Percentiles rank a stretch among this genome's conserved stretches.
These are phyloP conservation scores for Metallyticus violacea DNA, from an alignment of 2,888 invertebrate species.

Conservation along the genomic window DNA sequence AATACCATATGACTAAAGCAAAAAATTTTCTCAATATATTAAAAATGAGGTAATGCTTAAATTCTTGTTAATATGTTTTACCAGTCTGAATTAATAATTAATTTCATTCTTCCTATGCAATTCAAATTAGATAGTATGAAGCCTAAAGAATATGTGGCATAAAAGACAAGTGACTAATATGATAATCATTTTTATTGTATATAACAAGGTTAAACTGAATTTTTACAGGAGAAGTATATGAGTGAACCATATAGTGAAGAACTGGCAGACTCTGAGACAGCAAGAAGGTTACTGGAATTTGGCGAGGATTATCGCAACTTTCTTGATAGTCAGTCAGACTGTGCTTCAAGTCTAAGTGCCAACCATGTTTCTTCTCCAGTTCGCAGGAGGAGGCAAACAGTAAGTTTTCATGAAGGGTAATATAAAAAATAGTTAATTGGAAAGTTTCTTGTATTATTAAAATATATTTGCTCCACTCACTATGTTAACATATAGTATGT, in stretches of 20 bases:
- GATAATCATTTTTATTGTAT: too few species aligned
- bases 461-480: too few species aligned
- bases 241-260: conserved; percentile 88
- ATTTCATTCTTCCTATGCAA: too few species aligned
- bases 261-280: conserved; percentile 78
- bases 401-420: background rate
- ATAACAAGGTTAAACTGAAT: conserved; percentile 33
- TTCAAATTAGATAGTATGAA: too few species aligned
- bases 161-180: too few species aligned
- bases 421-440: background rate
- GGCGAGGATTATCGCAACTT: conserved; percentile 89
- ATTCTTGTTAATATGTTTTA: too few species aligned
- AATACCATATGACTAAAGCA: too few species aligned
- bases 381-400: conserved; percentile 14
- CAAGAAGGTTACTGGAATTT: conserved; percentile 76
- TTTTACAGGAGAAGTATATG: conserved; percentile 79
- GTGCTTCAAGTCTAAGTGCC: conserved; percentile 57
- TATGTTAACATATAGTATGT: too few species aligned
- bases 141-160: too few species aligned
- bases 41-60: too few species aligned
- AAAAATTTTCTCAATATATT: too few species aligned
- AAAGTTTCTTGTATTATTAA: background rate
- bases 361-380: conserved; percentile 17
- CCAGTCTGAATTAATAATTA: too few species aligned
- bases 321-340: conserved; percentile 86